Percentiles rank a stretch among this genome's conserved stretches.
These are phyloP conservation scores for Hypercompe scribonia DNA, from an alignment of 2,888 invertebrate species.

Conservation along the genomic window DNA sequence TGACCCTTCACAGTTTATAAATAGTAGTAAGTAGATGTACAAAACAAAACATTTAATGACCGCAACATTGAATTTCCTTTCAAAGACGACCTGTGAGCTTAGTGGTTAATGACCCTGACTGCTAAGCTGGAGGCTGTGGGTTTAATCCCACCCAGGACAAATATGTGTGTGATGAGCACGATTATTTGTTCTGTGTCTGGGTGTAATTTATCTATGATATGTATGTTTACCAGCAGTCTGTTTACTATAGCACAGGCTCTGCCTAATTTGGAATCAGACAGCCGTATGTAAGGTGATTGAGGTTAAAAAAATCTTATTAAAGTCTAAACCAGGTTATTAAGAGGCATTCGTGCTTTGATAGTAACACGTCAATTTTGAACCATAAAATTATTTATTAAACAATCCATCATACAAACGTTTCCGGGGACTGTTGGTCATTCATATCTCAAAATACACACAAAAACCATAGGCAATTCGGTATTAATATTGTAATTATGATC, in stretches of 20 bases:
- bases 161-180: no score
- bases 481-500: slow-evolving; percentile 9
- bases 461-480: not conserved
- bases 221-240: no score
- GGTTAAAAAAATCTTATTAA: not conserved
- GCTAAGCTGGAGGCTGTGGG: no score
- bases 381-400: slow-evolving; percentile 8
- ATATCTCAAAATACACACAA: slow-evolving; percentile 2
- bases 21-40: not conserved
- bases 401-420: slow-evolving; percentile 6
- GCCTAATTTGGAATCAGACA: no score
- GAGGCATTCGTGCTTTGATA: not conserved
- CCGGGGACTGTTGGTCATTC: not conserved
- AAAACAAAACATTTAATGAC: not conserved
- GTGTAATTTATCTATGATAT: no score
- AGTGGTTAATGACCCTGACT: no score
- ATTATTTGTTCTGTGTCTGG: no score
- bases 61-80: not conserved
- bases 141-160: no score
- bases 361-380: not conserved
- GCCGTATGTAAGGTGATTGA: no score
- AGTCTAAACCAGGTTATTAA: not conserved
- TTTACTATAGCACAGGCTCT: no score
- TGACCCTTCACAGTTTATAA: no score
- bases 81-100: no score